A percentile compares a stretch with the other conserved stretches of the same genome.
These are phyloP conservation scores for Otolemur crassicaudatus DNA, from an alignment of 2,797 vertebrate genomes.

Conservation along the genomic window DNA sequence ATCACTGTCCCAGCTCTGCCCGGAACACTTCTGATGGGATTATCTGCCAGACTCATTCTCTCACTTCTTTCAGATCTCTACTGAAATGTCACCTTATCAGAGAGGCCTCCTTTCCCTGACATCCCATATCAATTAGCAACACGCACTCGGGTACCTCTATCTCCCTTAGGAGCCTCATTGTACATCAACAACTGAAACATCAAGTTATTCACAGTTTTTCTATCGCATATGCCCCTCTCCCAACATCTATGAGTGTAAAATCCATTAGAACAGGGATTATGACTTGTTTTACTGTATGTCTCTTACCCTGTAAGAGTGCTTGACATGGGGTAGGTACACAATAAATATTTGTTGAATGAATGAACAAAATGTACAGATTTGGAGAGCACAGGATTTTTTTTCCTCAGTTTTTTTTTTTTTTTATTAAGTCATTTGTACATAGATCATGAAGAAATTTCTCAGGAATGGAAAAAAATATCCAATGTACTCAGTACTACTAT, in stretches of 20 bases:
- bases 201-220: constrained; percentile 22
- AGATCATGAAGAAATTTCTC: no score
- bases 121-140: constrained; percentile 52
- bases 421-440: no score
- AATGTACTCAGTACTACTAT: no score
- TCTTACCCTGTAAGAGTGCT: background rate
- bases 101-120: background rate
- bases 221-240: background rate
- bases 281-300: background rate
- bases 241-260: background rate
- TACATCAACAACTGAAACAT: constrained; percentile 39
- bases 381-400: background rate
- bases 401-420: no score
- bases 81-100: constrained; percentile 61
- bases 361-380: background rate
- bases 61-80: background rate
- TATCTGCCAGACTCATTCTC: constrained; percentile 17
- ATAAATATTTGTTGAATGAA: background rate
- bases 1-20: background rate
- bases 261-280: background rate
- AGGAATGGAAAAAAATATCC: no score
- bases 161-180: constrained; percentile 44
- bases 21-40: background rate
- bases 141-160: background rate
- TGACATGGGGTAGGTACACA: background rate